Conservation (phyloP, 2,113 vertebrate genomes). For the Pollachius pollachius region DNA sequence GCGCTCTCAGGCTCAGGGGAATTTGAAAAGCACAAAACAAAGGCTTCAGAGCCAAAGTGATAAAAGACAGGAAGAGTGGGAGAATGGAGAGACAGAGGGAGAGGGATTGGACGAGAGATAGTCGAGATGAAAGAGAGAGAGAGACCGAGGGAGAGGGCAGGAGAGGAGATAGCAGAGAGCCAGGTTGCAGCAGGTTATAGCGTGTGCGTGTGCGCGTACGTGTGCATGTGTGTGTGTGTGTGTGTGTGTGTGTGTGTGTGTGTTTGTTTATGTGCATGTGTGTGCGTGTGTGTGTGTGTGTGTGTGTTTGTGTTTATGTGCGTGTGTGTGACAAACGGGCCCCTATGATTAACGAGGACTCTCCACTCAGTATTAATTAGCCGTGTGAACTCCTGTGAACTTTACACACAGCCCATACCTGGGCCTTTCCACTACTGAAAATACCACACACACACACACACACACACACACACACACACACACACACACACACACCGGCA, state of each 20-base stretch:
- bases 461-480: slow-evolving; percentile 30
- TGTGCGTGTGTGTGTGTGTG: background rate
- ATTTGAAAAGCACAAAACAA: slow-evolving; percentile 57
- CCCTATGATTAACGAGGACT: slow-evolving; percentile 68
- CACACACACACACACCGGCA: slow-evolving; percentile 10
- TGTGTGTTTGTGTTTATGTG: background rate
- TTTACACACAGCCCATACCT: slow-evolving; percentile 52
- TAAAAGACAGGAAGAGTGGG: slow-evolving; percentile 75
- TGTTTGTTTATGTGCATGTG: slow-evolving; percentile 36
- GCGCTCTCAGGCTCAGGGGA: slow-evolving; percentile 55
- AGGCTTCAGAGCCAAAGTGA: slow-evolving; percentile 65
- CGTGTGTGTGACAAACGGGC: slow-evolving; percentile 65
- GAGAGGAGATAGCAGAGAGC: slow-evolving; percentile 38
- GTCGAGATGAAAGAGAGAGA: slow-evolving; percentile 63
- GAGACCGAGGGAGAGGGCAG: slow-evolving; percentile 22
- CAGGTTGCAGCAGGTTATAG: slow-evolving; percentile 58
- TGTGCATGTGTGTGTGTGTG: slow-evolving; percentile 35
- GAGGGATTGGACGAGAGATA: slow-evolving; percentile 63
- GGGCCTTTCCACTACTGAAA: slow-evolving; percentile 52
- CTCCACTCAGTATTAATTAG: slow-evolving; percentile 73
- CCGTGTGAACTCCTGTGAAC: slow-evolving; percentile 75
- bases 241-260: slow-evolving; percentile 26
- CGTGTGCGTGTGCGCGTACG: slow-evolving; percentile 15
- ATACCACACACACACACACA: slow-evolving; percentile 15
- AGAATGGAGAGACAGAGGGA: slow-evolving; percentile 61